Conservation (phyloP, 2,888 invertebrate species). For the Drosophila mimica region DNA sequence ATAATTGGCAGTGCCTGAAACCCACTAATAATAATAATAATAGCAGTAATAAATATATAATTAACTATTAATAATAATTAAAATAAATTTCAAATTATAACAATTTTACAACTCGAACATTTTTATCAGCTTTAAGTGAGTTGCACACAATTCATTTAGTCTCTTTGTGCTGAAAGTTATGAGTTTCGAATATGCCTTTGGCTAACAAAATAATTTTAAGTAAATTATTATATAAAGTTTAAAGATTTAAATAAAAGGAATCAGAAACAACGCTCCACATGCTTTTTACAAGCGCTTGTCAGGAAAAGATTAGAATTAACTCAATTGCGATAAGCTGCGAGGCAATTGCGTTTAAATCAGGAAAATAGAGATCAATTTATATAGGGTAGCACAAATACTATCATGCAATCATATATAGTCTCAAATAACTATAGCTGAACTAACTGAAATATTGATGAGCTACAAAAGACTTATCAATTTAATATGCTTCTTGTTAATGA, state of each 20-base stretch:
- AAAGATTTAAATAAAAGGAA: too few species aligned
- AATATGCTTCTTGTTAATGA: background rate
- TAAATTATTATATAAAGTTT: rapidly evolving
- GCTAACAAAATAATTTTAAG: background rate
- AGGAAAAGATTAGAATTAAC: background rate
- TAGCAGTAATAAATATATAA: background rate
- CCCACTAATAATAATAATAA: background rate
- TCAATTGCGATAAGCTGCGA: background rate
- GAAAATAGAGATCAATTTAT: rapidly evolving
- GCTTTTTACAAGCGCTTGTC: too few species aligned
- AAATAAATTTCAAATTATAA: background rate
- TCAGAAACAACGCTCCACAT: too few species aligned
- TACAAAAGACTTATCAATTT: background rate
- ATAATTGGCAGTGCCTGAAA: background rate
- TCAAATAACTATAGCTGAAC: background rate
- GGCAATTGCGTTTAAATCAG: background rate
- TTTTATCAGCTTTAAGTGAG: too few species aligned
- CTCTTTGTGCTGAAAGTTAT: background rate
- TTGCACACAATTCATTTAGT: too few species aligned
- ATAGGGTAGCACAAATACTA: too few species aligned
- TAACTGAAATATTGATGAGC: background rate
- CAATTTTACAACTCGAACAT: too few species aligned
- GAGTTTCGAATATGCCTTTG: background rate
- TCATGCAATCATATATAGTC: background rate
- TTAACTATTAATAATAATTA: background rate